phyloP scores from a whole-genome alignment of 1,140 invertebrate genomes.

The Drusus annulatus region DNA sequence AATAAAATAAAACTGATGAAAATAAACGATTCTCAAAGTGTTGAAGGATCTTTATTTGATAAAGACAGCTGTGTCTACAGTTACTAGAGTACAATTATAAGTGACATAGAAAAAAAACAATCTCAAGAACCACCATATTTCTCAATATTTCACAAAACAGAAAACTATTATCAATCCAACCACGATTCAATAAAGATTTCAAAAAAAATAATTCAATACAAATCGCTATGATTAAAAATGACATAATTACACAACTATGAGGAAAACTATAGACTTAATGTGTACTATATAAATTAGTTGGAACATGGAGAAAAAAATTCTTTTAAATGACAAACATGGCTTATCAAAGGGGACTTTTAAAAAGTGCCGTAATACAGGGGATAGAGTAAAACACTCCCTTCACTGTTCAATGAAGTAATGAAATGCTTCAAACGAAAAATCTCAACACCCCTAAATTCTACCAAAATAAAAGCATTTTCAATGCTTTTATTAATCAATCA shows the following conservation, averaged over 20 bases:
- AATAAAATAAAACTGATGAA: not conserved
- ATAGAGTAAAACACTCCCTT: no score
- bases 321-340: no score
- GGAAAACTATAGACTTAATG: no score
- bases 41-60: constrained; percentile 19
- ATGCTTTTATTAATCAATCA: no score
- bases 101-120: constrained; percentile 16
- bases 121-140: constrained; percentile 22
- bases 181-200: not conserved
- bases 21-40: constrained; percentile 9
- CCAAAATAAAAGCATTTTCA: no score
- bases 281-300: not conserved
- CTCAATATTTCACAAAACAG: not conserved
- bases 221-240: not conserved
- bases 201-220: not conserved
- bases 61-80: constrained; percentile 29
- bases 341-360: no score
- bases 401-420: no score
- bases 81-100: constrained; percentile 14
- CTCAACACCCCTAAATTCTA: no score
- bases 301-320: not conserved
- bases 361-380: no score
- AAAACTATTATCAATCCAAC: not conserved
- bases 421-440: no score
- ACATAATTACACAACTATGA: not conserved